Conservation (phyloP, 2,888 invertebrate species). For the Meliscaeva auricollis region DNA sequence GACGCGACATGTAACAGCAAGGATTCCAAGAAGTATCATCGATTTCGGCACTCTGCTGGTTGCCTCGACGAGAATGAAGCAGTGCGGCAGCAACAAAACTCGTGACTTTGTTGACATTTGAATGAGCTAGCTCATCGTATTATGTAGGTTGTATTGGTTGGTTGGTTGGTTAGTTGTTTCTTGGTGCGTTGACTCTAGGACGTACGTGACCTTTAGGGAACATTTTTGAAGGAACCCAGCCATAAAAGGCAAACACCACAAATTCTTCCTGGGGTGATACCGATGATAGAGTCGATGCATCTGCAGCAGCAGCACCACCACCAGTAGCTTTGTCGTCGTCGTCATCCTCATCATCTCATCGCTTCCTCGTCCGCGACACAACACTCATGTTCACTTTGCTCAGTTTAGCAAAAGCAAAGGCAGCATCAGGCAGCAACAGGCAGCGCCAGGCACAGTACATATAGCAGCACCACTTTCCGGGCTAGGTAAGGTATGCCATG, state of each 20-base stretch:
- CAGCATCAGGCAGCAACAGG: conserved; percentile 6
- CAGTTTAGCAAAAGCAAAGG: conserved; percentile 15
- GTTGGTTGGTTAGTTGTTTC: conserved; percentile 7
- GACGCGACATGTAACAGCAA: conserved; percentile 37
- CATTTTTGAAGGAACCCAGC: conserved; percentile 60
- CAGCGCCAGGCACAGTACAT: conserved; percentile 23
- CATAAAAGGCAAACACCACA: conserved; percentile 60
- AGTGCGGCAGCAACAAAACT: conserved; percentile 71
- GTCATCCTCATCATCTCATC: conserved; percentile 36
- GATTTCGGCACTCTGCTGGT: conserved; percentile 16
- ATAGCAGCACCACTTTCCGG: conserved; percentile 48
- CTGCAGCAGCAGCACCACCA: neutral
- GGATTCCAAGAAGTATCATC: conserved; percentile 54
- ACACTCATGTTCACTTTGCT: conserved; percentile 42
- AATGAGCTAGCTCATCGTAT: conserved; percentile 57
- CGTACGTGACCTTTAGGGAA: conserved; percentile 72
- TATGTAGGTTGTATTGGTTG: conserved; percentile 29
- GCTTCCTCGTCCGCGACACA: conserved; percentile 19
- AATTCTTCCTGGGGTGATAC: conserved; percentile 66
- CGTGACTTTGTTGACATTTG: conserved; percentile 77
- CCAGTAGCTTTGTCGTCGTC: conserved; percentile 11
- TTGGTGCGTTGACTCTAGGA: conserved; percentile 37
- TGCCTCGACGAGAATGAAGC: conserved; percentile 1
- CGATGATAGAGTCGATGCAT: conserved; percentile 50
- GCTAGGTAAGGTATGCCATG: conserved; percentile 34